Evolutionary conservation across 1,140 invertebrate genomes (phyloP), one percentile per base, ranked within the genome.

Genomic region (Papilio helenus): DNA sequence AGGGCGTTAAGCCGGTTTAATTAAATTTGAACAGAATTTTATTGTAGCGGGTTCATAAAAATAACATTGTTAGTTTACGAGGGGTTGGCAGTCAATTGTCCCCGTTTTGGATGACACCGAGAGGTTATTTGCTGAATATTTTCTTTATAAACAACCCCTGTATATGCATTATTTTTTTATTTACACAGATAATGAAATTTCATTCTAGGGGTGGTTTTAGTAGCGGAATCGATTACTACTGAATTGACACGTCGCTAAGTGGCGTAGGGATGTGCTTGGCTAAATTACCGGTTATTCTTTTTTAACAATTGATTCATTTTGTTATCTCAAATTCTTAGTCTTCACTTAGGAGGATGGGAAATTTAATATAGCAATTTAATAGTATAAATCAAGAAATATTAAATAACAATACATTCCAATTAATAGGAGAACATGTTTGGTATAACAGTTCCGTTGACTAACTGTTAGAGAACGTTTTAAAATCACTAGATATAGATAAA

Each of bases 1-100:
- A 82, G 83, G 84, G 84, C 85, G 85, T 86, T 90, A 89, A 92
- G 88, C 91, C 88, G 83, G 84, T 91, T 90, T 90, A 90, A 93
- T 93, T 93, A 92, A 93, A 93, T 86, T 88, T 84, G 81, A 84
- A 79, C 80, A 34, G 76, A 80, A 81, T 83, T 83, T 85, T 84
- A 83, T 84, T 83, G 84, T 85, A 78, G 81, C 83, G 81, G 74
- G 88, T 90, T 91, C 89, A 92, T 93, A 92, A 91, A 90, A 91
- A 92, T 93, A 92, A 92, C 90, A 91, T 91, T 92, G 86, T 90
- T 83, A 81, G 79, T 81, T 61, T 80, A 82, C 79, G 76, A 86
- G 85, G 85, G 88, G 83, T 82, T 84, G 82, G 82, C 77, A 83
- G 81, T 85, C 84, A 82, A 86, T 87, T 86, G 83, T 74, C 72